Evolutionary conservation across 2,113 vertebrate species (phyloP), one percentile per base, ranked within the genome.

Genomic region (Sinocyclocheilus rhinocerous): DNA sequence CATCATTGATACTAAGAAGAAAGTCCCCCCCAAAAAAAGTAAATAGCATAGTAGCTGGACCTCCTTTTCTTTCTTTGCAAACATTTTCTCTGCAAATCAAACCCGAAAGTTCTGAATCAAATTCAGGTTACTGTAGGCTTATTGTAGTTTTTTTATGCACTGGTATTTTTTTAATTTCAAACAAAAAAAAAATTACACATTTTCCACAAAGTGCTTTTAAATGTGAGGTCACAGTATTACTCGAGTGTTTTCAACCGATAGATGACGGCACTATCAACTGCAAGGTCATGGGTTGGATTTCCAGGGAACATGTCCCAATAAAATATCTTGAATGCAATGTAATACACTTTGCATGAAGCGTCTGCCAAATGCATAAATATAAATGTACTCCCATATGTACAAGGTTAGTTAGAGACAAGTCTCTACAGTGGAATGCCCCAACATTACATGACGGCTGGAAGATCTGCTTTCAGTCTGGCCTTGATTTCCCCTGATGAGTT

Each of bases 401-500:
- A 80, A n/a, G 57, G 59, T 81, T 63, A 80, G 77, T 42, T 59
- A 63, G 36, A 80, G 6, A 80, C 55, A 80, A 80, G 77, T 61
- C 77, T 79, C 50, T 78, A 57, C 52, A 0, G 24, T 48, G 39
- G 59, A 81, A 65, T 65, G n/a, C 16, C 59, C 36, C n/a, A 65
- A 48, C 59, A 48, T 65, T 65, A 63, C 33, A 65, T 65, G 39
- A 48, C 4, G 8, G n/a, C 78, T 81, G 9, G 59, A 65, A 45
- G 59, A 81, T 81, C 59, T 65, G 78, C 39, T 81, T 81, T 81
- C n/a, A 65, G 39, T 81, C 79, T 81, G 59, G 61, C 79, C 42
- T 65, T 81, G 79, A 81, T 63, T 81, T 81, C 39, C 78, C 59
- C 39, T 65, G 79, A 81, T 81, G 59, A 81, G 79, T n/a, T 81